Conservation (phyloP, 2,888 invertebrate species). For the Cryptus viduatorius region DNA sequence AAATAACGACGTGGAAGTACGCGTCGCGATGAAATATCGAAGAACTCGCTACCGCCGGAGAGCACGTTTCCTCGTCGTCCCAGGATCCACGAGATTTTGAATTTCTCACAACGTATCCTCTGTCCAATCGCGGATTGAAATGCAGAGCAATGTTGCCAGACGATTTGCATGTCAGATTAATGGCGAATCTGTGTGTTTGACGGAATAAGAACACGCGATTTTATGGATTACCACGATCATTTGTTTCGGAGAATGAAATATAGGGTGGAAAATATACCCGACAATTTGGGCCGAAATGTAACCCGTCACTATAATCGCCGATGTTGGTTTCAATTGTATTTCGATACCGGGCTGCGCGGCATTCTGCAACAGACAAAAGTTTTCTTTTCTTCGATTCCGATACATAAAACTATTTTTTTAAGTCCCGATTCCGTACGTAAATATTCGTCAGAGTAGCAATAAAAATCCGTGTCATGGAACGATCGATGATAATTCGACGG, state of each 20-base stretch:
- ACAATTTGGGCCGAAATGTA: constrained; percentile 79
- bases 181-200: constrained; percentile 87
- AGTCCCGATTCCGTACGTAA: constrained; percentile 74
- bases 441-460: constrained; percentile 75
- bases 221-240: background rate
- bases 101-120: constrained; percentile 92
- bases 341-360: constrained; percentile 72
- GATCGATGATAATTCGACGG: constrained; percentile 42
- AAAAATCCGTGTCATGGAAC: constrained; percentile 70
- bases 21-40: constrained; percentile 77
- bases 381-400: constrained; percentile 16
- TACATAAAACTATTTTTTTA: background rate
- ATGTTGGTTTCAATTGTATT: constrained; percentile 77
- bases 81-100: constrained; percentile 89
- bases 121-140: constrained; percentile 92
- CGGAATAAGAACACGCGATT: background rate
- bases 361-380: constrained; percentile 75
- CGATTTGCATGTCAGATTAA: constrained; percentile 87
- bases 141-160: constrained; percentile 90
- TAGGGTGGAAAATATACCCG: constrained; percentile 71
- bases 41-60: constrained; percentile 76
- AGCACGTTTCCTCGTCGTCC: constrained; percentile 92
- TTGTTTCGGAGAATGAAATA: background rate
- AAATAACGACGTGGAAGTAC: constrained; percentile 81
- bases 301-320: constrained; percentile 81